Evolutionary conservation across 92 coral and sea anemone genomes (phyloP).

Genomic region (Parazoanthus swiftii): DNA sequence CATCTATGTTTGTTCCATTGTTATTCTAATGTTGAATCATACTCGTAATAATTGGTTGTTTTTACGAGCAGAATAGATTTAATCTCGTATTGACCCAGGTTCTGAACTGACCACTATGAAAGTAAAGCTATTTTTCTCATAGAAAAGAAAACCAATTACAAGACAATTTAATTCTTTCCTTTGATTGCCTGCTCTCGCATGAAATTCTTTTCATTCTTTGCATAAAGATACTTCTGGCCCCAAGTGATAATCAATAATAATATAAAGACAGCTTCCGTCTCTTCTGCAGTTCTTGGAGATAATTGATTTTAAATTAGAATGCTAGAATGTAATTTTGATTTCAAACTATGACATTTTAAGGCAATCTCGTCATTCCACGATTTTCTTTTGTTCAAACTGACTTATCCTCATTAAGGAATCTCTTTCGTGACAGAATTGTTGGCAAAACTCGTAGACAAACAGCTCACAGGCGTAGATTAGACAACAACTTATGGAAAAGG

Average conservation of each 20-base stretch:
- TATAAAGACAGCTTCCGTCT: background rate
- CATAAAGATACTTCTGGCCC: background rate
- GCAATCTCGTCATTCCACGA: constrained; percentile 13
- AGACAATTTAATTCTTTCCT: background rate
- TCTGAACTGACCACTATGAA: background rate
- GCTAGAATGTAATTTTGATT: background rate
- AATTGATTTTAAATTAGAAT: constrained; percentile 20
- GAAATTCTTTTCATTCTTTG: background rate
- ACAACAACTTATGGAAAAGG: constrained; percentile 4
- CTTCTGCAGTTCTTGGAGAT: background rate
- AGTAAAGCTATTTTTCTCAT: background rate
- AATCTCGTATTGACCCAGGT: background rate
- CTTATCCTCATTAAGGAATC: background rate
- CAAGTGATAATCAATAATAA: background rate
- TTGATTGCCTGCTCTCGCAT: background rate
- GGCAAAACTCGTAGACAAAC: background rate
- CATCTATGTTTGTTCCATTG: background rate
- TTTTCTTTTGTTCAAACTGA: background rate
- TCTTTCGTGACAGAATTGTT: constrained; percentile 1
- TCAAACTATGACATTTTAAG: background rate
- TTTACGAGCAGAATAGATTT: background rate
- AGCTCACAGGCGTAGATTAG: background rate
- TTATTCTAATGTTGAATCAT: background rate
- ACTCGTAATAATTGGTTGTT: background rate
- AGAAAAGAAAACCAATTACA: background rate